Percentiles rank a stretch among this genome's conserved stretches.
These are phyloP conservation scores for Ferdinandea cuprea DNA, from an alignment of 2,888 invertebrate species.

Conservation along the genomic window DNA sequence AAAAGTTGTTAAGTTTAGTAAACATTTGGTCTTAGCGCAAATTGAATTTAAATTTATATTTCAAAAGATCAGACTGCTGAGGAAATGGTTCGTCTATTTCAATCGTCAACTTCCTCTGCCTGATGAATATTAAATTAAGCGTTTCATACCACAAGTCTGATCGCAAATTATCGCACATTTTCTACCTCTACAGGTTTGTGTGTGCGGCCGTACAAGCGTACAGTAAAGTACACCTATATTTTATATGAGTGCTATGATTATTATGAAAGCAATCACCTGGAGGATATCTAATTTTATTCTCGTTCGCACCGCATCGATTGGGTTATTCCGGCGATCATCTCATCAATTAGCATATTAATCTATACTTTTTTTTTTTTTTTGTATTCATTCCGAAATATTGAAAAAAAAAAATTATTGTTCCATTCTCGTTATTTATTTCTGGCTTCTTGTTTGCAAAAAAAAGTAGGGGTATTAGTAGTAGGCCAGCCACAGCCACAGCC, in stretches of 20 bases:
- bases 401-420: conserved; percentile 2
- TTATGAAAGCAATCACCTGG: conserved; percentile 53
- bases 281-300: conserved; percentile 51
- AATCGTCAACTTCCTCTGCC: too few species aligned
- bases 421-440: background rate
- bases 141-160: too few species aligned
- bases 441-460: conserved; percentile 11
- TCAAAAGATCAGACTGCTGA: too few species aligned
- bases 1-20: too few species aligned
- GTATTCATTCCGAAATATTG: conserved; percentile 12
- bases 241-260: conserved; percentile 18
- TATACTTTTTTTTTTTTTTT: conserved; percentile 8
- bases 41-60: too few species aligned
- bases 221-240: background rate
- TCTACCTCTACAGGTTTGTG: background rate
- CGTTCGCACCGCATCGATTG: conserved; percentile 10
- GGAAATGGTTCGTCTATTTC: too few species aligned
- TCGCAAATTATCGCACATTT: too few species aligned
- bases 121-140: too few species aligned
- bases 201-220: background rate
- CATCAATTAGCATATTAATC: conserved; percentile 31
- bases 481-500: too few species aligned
- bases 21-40: too few species aligned
- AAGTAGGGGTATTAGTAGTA: too few species aligned
- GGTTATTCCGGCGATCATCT: conserved; percentile 35